Evolutionary conservation across 2,797 vertebrate species (phyloP).

Genomic region (Halcyon chelicuti): DNA sequence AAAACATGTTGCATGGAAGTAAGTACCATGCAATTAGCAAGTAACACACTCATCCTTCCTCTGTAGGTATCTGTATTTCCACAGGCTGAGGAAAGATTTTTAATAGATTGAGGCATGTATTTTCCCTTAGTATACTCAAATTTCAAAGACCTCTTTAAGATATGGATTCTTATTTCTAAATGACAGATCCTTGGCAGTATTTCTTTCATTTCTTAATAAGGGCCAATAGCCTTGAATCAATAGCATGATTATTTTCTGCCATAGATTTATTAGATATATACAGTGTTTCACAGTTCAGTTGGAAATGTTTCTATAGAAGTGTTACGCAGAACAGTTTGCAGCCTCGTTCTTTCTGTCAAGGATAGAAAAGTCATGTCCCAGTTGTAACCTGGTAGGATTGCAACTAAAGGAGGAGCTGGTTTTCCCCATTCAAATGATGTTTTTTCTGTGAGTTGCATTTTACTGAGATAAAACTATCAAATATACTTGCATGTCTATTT

Average conservation of each 20-base stretch:
- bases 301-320: neutral
- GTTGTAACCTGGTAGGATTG: neutral
- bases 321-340: neutral
- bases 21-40: neutral
- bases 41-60: neutral
- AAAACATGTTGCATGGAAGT: neutral
- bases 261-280: neutral
- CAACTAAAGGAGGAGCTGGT: neutral
- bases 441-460: neutral
- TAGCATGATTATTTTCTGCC: neutral
- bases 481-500: neutral
- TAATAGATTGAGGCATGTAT: neutral
- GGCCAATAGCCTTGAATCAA: neutral
- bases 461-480: neutral
- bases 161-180: constrained; percentile 9
- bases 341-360: neutral
- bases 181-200: neutral
- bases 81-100: neutral
- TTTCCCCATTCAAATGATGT: neutral
- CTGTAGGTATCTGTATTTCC: neutral
- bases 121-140: neutral
- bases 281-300: neutral
- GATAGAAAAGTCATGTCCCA: neutral
- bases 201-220: neutral
- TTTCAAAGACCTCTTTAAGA: constrained; percentile 15